Conservation (phyloP, 64 coral and sea anemone species). For the Porites lutea region DNA sequence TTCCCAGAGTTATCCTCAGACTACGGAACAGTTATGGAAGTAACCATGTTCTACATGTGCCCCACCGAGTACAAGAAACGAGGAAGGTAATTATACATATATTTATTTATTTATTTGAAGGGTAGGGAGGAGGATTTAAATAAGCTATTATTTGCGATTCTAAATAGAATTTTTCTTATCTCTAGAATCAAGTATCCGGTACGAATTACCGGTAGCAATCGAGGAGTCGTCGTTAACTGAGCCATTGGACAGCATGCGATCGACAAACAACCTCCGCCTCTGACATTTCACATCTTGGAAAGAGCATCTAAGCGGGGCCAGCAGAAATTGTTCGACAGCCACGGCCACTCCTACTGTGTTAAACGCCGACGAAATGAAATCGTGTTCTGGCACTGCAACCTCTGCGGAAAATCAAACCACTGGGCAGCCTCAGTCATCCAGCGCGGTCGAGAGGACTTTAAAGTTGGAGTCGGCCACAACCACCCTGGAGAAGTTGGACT, state of each 20-base stretch:
- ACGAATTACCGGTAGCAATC: not conserved
- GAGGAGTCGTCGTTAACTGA: not conserved
- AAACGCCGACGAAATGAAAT: not conserved
- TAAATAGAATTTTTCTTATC: too few species aligned
- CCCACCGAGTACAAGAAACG: too few species aligned
- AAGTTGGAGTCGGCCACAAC: not conserved
- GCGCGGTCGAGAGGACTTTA: not conserved
- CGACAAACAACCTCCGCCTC: not conserved
- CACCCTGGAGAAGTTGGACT: not conserved
- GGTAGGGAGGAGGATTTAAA: too few species aligned
- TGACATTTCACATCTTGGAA: not conserved
- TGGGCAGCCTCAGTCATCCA: not conserved
- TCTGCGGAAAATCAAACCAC: not conserved
- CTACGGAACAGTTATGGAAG: too few species aligned
- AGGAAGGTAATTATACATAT: too few species aligned
- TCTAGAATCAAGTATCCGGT: not conserved
- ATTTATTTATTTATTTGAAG: too few species aligned
- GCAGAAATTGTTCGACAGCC: not conserved
- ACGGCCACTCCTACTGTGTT: not conserved
- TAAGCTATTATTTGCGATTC: too few species aligned
- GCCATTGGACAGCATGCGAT: not conserved
- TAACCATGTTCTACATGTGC: too few species aligned
- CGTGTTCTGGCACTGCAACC: not conserved
- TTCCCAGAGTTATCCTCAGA: too few species aligned
- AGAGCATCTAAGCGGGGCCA: not conserved